These are phyloP conservation scores for Trileptium ribeirensis DNA, from an alignment of 2,888 invertebrate species.

Conservation along the genomic window DNA sequence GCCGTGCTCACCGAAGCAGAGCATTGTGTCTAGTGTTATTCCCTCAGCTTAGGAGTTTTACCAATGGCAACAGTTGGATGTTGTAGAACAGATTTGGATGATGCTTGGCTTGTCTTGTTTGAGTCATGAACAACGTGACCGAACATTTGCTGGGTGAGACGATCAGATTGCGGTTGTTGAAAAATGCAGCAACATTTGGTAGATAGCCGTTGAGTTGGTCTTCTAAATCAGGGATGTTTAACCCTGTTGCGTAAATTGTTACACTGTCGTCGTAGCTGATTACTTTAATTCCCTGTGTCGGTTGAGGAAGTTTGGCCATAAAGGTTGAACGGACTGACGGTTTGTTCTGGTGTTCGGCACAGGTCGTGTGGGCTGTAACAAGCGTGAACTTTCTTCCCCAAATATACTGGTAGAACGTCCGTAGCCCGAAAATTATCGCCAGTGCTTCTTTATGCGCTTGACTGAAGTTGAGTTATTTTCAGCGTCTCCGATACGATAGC, in stretches of 20 bases:
- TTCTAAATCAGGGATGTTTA: background rate
- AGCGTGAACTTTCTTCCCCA: slow-evolving; percentile 33
- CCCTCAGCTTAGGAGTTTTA: too few species aligned
- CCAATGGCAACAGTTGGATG: too few species aligned
- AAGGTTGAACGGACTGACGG: slow-evolving; percentile 27
- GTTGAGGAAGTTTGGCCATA: background rate
- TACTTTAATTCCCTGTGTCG: background rate
- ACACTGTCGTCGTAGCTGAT: background rate
- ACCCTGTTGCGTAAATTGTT: background rate
- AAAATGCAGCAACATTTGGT: background rate
- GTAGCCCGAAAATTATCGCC: slow-evolving; percentile 35
- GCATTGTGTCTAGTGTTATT: too few species aligned
- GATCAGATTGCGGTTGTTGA: background rate
- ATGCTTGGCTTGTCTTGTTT: too few species aligned
- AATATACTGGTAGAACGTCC: slow-evolving; percentile 38
- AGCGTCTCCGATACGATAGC: slow-evolving; percentile 37
- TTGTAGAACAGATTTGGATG: too few species aligned
- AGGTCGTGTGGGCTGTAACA: slow-evolving; percentile 30
- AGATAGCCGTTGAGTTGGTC: background rate
- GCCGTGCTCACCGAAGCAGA: too few species aligned
- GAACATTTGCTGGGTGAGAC: background rate
- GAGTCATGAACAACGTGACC: too few species aligned
- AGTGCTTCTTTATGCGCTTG: slow-evolving; percentile 39
- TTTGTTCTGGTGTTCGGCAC: slow-evolving; percentile 16
- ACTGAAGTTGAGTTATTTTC: slow-evolving; percentile 33